Conservation (phyloP, 2,888 invertebrate genomes). For the Harmothoe impar region DNA sequence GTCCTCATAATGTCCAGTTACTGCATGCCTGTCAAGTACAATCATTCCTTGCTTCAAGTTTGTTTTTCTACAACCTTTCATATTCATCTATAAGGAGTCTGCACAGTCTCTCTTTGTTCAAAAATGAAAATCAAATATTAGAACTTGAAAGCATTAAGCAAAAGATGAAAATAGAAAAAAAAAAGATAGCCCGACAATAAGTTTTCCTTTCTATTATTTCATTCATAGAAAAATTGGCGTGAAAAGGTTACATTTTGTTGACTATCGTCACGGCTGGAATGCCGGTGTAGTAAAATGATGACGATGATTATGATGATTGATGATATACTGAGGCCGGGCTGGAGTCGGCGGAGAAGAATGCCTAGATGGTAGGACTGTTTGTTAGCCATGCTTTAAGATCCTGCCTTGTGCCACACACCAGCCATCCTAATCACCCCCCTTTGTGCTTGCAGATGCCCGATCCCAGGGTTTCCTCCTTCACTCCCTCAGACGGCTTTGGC, state of each 20-base stretch:
- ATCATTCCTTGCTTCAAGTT: neutral
- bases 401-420: constrained; percentile 55
- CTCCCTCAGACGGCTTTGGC: constrained; percentile 62
- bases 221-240: neutral
- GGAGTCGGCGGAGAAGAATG: constrained; percentile 28
- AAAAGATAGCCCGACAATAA: neutral
- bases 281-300: constrained; percentile 14
- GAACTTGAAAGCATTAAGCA: neutral
- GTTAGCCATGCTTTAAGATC: constrained; percentile 48
- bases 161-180: neutral
- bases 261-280: constrained; percentile 5
- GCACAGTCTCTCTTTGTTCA: neutral
- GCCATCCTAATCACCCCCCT: constrained; percentile 56
- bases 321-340: constrained; percentile 53
- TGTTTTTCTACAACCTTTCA: neutral
- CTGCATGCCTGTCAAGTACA: constrained; percentile 10
- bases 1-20: neutral
- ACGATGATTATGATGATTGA: constrained; percentile 19
- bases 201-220: neutral
- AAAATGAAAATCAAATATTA: neutral
- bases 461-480: constrained; percentile 62
- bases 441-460: constrained; percentile 63
- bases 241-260: constrained; percentile 16
- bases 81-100: neutral
- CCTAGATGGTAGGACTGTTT: constrained; percentile 55